A percentile compares a stretch with the other conserved stretches of the same genome.
Conservation (phyloP, 2,888 invertebrate genomes). For the Andricus quercusramuli region DNA sequence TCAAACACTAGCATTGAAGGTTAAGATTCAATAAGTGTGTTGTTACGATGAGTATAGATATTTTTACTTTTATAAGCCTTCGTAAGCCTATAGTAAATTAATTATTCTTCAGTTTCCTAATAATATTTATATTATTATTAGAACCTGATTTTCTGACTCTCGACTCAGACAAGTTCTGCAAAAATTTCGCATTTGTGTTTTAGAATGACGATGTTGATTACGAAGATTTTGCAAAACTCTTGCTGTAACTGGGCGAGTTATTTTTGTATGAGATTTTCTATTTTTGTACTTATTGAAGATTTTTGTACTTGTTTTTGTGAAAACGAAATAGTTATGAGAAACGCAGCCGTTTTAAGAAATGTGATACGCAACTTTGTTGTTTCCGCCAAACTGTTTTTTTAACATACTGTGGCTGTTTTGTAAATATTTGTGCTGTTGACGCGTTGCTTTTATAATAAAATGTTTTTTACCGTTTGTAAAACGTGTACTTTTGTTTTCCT, state of each 20-base stretch:
- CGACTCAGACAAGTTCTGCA: neutral
- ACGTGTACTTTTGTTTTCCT: neutral
- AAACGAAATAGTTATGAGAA: conserved; percentile 5
- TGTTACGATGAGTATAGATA: neutral
- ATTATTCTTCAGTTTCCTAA: neutral
- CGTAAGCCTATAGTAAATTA: conserved; percentile 16
- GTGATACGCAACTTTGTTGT: conserved; percentile 34
- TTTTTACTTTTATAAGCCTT: neutral
- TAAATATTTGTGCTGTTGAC: conserved; percentile 35
- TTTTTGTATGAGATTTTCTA: neutral
- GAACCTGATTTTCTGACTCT: neutral
- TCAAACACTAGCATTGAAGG: neutral
- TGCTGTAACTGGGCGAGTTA: neutral
- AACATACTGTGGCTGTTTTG: conserved; percentile 6
- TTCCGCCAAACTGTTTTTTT: conserved; percentile 23
- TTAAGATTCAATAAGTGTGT: neutral
- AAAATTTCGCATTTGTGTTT: neutral
- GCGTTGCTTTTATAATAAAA: conserved; percentile 35
- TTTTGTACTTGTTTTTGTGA: conserved; percentile 1
- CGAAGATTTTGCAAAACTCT: conserved; percentile 1
- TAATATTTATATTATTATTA: neutral
- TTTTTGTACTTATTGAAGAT: neutral
- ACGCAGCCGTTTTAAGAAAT: conserved; percentile 23
- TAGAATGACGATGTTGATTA: neutral
- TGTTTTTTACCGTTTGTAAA: neutral